Evolutionary conservation across 2,888 invertebrate genomes (phyloP).

Genomic region (Drosophila mayaguana): DNA sequence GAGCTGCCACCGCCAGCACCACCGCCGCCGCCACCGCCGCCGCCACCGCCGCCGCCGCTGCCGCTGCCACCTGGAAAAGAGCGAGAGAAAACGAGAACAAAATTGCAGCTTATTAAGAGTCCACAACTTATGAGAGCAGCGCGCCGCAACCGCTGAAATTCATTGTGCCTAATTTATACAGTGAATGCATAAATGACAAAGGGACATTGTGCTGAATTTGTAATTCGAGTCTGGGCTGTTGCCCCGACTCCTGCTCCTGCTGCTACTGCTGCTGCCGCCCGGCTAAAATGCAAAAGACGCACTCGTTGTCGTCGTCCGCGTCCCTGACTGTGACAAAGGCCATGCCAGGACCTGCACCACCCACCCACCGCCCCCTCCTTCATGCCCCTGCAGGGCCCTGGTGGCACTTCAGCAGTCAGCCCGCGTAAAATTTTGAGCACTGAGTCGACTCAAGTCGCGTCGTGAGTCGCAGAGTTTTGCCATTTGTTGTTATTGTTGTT

Average conservation of each 20-base stretch:
- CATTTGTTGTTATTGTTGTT: neutral
- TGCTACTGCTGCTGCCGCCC: constrained; percentile 40
- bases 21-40: constrained; percentile 63
- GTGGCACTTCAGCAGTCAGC: constrained; percentile 69
- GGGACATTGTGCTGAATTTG: constrained; percentile 81
- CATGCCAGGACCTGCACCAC: constrained; percentile 38
- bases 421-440: constrained; percentile 77
- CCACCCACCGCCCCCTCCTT: neutral
- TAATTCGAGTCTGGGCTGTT: constrained; percentile 67
- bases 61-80: constrained; percentile 71
- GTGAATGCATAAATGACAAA: constrained; percentile 82
- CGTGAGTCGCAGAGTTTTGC: constrained; percentile 20
- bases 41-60: constrained; percentile 61
- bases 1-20: constrained; percentile 74
- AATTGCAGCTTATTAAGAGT: constrained; percentile 39
- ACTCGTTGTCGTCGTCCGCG: constrained; percentile 33
- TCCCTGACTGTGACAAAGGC: constrained; percentile 69
- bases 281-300: constrained; percentile 66
- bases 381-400: neutral
- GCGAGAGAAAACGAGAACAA: neutral
- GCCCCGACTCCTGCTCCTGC: constrained; percentile 22
- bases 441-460: constrained; percentile 49
- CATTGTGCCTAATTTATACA: constrained; percentile 82
- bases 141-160: constrained; percentile 59
- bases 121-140: constrained; percentile 8